Evolutionary conservation across 2,797 vertebrate genomes (phyloP), one percentile per base, ranked within the genome.

Genomic region (Luscinia luscinia): DNA sequence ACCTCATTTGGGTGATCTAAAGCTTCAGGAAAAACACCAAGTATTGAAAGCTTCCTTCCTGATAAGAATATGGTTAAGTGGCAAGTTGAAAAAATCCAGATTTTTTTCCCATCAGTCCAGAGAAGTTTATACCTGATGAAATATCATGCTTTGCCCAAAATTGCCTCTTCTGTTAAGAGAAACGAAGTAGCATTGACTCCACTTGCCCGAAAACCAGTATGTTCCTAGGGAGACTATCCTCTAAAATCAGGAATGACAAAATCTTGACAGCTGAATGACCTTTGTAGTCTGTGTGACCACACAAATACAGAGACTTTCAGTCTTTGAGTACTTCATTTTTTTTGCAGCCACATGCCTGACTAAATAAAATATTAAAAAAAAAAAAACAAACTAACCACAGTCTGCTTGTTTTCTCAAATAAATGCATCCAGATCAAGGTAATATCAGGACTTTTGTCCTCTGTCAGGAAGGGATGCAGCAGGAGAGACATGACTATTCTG

Each of bases 351-450:
- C 15, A 17, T 28, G 6, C 70, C 41, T 73, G 63, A 66, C 22
- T 79, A 66, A 73, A 64, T 75, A 11, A 67, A 48, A 62, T 78
- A 49, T 46, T 46, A 19, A 76, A n/a, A n/a, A n/a, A n/a, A n/a
- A n/a, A n/a, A n/a, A n/a, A n/a, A n/a, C n/a, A 87, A 76, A 70
- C n/a, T 67, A 84, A 78, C 15, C 11, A 6, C 0, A 2, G 14
- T 34, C 46, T 75, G 38, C 28, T 84, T 86, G 49, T 87, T 86
- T 92, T 86, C 41, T 82, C 27, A 58, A 12, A 89, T 63, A 80
- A 91, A 81, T 59, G 43, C 72, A 45, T 82, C 45, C 84, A 87
- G 77, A 45, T 61, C 87, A 81, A 92, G 45, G 51, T 81, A 68
- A 40, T 12, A 41, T 30, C 45, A n/a, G 21, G 62, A 81, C 13